These are phyloP conservation scores for Eilema caniola DNA, from an alignment of 2,888 invertebrate genomes.

Conservation along the genomic window DNA sequence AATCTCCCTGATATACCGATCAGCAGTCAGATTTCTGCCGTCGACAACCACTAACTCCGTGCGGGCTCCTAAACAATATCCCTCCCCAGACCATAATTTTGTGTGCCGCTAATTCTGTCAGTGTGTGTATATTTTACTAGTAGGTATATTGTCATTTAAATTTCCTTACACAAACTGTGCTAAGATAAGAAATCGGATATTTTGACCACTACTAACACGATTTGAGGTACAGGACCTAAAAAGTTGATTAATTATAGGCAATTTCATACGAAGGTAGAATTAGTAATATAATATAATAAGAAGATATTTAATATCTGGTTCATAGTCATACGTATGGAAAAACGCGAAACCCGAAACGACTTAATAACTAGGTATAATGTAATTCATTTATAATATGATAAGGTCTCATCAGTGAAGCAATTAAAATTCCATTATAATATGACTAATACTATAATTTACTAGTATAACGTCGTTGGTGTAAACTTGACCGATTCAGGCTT, in stretches of 20 bases:
- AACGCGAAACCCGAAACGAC: background rate
- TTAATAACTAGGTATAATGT: background rate
- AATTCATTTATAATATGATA: slow-evolving; percentile 1
- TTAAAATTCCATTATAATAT: slow-evolving; percentile 10
- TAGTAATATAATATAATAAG: background rate
- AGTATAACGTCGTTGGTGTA: background rate
- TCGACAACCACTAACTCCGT: too few species aligned
- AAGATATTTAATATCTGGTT: background rate
- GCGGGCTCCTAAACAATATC: too few species aligned
- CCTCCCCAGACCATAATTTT: too few species aligned
- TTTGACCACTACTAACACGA: too few species aligned
- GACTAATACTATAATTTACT: background rate
- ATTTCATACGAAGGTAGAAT: background rate
- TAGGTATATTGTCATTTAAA: background rate
- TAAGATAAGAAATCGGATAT: too few species aligned
- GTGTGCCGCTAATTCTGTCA: too few species aligned
- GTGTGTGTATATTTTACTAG: too few species aligned
- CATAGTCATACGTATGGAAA: background rate
- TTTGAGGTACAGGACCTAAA: too few species aligned
- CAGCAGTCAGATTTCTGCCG: too few species aligned
- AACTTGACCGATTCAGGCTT: background rate
- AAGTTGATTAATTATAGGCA: background rate
- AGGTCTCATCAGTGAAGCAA: background rate
- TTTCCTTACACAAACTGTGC: background rate
- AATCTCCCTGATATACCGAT: too few species aligned